These are phyloP conservation scores for Rissa tridactyla DNA, from an alignment of 2,113 vertebrate species.

Conservation along the genomic window DNA sequence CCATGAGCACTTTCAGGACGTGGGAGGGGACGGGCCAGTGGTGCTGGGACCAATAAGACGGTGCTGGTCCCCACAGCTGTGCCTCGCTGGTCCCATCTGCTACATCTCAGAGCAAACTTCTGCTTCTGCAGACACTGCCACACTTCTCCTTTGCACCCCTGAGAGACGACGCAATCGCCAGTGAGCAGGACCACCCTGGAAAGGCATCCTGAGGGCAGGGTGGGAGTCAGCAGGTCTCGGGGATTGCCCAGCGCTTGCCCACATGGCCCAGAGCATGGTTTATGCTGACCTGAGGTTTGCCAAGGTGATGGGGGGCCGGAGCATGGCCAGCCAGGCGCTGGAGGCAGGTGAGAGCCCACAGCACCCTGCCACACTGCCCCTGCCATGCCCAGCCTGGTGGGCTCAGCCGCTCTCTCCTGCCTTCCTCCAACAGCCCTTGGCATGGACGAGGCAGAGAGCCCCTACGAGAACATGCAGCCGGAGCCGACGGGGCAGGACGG, in stretches of 20 bases:
- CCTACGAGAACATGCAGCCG: background rate
- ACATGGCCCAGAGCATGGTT: constrained; percentile 32
- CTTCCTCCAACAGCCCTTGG: background rate
- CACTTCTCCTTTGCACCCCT: background rate
- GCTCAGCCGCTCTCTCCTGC: background rate
- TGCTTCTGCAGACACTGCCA: background rate
- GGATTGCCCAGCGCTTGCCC: background rate
- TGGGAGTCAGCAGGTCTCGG: background rate
- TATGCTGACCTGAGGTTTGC: constrained; percentile 57
- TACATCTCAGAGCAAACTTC: background rate
- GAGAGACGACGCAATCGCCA: fast-evolving
- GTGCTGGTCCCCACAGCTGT: background rate
- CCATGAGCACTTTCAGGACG: fast-evolving
- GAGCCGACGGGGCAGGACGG: background rate
- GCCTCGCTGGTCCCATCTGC: constrained; percentile 33
- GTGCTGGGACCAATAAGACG: constrained; percentile 12
- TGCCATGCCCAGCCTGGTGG: fast-evolving
- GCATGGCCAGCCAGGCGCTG: background rate
- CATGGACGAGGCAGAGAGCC: background rate
- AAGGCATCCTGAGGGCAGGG: background rate
- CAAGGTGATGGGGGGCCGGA: constrained; percentile 1
- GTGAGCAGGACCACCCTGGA: background rate
- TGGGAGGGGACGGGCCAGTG: background rate
- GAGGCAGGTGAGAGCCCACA: constrained; percentile 25
- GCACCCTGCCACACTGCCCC: fast-evolving